These are phyloP conservation scores for Schizotus pectinicornis DNA, from an alignment of 2,888 invertebrate species.

Conservation along the genomic window DNA sequence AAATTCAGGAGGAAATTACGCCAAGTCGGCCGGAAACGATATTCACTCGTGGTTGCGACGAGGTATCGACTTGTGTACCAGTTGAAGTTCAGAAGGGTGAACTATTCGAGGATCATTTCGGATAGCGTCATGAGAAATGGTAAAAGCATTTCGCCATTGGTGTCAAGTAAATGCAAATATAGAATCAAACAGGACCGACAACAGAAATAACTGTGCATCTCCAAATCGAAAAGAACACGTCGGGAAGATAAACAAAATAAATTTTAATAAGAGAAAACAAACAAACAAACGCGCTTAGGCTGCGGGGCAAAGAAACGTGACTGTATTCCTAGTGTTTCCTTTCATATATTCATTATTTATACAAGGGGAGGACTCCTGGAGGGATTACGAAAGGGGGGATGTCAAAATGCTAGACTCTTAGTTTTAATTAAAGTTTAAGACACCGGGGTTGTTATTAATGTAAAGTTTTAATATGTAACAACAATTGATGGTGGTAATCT, in stretches of 20 bases:
- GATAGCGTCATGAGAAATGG: slow-evolving; percentile 35
- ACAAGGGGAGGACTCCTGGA: slow-evolving; percentile 21
- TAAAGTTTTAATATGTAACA: neutral
- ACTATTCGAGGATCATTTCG: neutral
- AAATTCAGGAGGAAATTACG: no score
- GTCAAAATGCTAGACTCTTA: slow-evolving; percentile 11
- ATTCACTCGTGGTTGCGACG: no score
- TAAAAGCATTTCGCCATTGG: slow-evolving; percentile 49
- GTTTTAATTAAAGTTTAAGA: slow-evolving; percentile 24
- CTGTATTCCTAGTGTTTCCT: slow-evolving; percentile 28
- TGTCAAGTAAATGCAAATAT: slow-evolving; percentile 40
- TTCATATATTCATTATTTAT: slow-evolving; percentile 32
- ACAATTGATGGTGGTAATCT: no score
- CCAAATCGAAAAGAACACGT: slow-evolving; percentile 2
- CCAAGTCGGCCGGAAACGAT: no score
- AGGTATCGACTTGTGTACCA: no score
- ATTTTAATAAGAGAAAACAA: slow-evolving; percentile 17
- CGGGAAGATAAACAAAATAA: slow-evolving; percentile 3
- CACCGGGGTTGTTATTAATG: neutral
- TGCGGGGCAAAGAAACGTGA: slow-evolving; percentile 27
- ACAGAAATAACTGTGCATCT: neutral
- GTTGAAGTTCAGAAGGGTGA: no score
- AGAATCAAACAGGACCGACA: slow-evolving; percentile 11
- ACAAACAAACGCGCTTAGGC: slow-evolving; percentile 11
- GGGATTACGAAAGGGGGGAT: slow-evolving; percentile 12